Percentiles rank a stretch among this genome's conserved stretches.
These are phyloP conservation scores for Tetropium fuscum DNA, from an alignment of 2,888 invertebrate species.

Conservation along the genomic window DNA sequence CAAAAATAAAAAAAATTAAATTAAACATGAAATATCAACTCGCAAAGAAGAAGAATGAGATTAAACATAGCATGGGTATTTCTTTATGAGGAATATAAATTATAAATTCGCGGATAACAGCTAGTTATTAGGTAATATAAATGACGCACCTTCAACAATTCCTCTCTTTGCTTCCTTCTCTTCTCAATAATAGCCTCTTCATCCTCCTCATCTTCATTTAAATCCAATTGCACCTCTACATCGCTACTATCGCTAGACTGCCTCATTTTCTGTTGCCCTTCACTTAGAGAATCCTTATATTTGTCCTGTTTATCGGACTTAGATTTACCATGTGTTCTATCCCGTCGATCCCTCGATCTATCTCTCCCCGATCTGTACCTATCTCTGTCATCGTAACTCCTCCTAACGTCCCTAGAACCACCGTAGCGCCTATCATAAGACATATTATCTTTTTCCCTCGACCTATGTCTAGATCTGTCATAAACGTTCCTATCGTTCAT, in stretches of 20 bases:
- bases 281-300: conserved; percentile 81
- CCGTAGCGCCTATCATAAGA: conserved; percentile 56
- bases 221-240: conserved; percentile 79
- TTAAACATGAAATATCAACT: no score
- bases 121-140: neutral
- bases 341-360: conserved; percentile 62
- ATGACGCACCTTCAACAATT: conserved; percentile 79
- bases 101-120: no score
- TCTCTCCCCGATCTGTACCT: conserved; percentile 53
- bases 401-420: conserved; percentile 57
- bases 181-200: conserved; percentile 94
- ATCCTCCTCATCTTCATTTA: conserved; percentile 88
- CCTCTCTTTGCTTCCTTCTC: conserved; percentile 88
- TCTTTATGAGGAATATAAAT: no score
- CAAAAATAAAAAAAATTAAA: no score
- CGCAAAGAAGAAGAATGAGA: no score
- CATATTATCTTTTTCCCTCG: conserved; percentile 55
- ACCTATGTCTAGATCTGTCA: conserved; percentile 45
- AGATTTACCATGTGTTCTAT: conserved; percentile 57
- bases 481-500: conserved; percentile 37
- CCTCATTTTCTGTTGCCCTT: conserved; percentile 80
- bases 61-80: no score
- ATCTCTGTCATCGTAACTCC: conserved; percentile 35
- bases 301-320: conserved; percentile 68
- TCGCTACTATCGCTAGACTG: conserved; percentile 81